Evolutionary conservation across 2,797 vertebrate genomes (phyloP).

Genomic region (Phoxinus dragarum): DNA sequence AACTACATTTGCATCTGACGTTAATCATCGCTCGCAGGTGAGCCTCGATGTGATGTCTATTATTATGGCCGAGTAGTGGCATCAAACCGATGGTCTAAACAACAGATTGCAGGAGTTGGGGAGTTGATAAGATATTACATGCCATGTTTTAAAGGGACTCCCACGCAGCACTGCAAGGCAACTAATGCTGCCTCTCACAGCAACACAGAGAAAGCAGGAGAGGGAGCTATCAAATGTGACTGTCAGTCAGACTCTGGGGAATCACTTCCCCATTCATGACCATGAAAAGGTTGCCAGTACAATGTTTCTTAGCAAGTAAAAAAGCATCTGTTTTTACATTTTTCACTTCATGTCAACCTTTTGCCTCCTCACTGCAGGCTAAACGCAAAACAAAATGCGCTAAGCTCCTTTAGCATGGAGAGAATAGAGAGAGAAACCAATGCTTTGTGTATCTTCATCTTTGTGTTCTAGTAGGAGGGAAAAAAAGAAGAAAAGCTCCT

Average conservation of each 20-base stretch:
- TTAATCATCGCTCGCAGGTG: slow-evolving; percentile 45
- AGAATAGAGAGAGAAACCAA: slow-evolving; percentile 73
- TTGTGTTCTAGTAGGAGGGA: slow-evolving; percentile 71
- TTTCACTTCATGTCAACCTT: slow-evolving; percentile 73
- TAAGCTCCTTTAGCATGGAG: slow-evolving; percentile 65
- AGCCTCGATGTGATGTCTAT: slow-evolving; percentile 22
- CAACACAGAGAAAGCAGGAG: slow-evolving; percentile 66
- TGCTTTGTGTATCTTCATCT: slow-evolving; percentile 73
- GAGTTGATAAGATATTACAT: slow-evolving; percentile 49
- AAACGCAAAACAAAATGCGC: slow-evolving; percentile 78
- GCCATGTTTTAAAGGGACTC: slow-evolving; percentile 50
- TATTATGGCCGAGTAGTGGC: neutral
- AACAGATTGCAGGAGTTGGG: slow-evolving; percentile 35
- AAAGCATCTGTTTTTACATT: slow-evolving; percentile 55
- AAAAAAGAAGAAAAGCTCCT: slow-evolving; percentile 52
- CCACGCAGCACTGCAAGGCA: slow-evolving; percentile 45
- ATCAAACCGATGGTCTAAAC: slow-evolving; percentile 12
- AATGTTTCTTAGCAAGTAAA: slow-evolving; percentile 57
- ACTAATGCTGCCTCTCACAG: slow-evolving; percentile 56
- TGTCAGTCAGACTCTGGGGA: slow-evolving; percentile 67
- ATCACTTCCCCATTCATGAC: slow-evolving; percentile 71
- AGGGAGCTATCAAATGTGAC: slow-evolving; percentile 69
- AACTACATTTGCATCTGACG: slow-evolving; percentile 53
- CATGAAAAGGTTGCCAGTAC: slow-evolving; percentile 65
- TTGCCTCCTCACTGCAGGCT: slow-evolving; percentile 76